Evolutionary conservation across 2,797 vertebrate species (phyloP).

Genomic region (Craterocephalus amniculus): DNA sequence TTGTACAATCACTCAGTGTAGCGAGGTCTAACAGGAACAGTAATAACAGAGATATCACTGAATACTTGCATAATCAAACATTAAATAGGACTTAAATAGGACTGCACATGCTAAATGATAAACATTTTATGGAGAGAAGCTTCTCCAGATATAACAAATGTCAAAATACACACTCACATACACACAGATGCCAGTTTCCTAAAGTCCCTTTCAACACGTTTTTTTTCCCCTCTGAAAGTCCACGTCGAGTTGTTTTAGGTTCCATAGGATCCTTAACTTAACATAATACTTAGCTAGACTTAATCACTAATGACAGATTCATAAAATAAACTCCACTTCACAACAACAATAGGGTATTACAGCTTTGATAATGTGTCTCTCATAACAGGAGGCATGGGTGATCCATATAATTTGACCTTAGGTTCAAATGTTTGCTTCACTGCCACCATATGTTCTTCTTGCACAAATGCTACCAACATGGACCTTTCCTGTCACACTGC

Average conservation of each 20-base stretch:
- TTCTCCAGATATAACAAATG: constrained; percentile 2
- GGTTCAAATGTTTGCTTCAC: background rate
- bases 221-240: background rate
- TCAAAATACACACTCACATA: constrained; percentile 13
- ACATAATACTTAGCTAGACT: too few species aligned
- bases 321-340: background rate
- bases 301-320: too few species aligned
- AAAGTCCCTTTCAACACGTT: background rate
- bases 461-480: background rate
- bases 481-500: background rate
- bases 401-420: background rate
- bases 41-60: constrained; percentile 28
- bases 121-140: constrained; percentile 12
- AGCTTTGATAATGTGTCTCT: background rate
- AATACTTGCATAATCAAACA: constrained; percentile 51
- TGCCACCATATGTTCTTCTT: background rate
- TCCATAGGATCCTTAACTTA: background rate
- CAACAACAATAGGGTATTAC: background rate
- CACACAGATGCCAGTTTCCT: background rate
- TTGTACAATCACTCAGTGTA: constrained; percentile 35
- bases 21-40: constrained; percentile 35
- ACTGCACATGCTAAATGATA: constrained; percentile 50
- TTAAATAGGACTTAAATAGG: constrained; percentile 37
- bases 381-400: too few species aligned
- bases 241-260: background rate